phyloP scores from a whole-genome alignment of 2,888 invertebrate species.

The Lasiommata megera region DNA sequence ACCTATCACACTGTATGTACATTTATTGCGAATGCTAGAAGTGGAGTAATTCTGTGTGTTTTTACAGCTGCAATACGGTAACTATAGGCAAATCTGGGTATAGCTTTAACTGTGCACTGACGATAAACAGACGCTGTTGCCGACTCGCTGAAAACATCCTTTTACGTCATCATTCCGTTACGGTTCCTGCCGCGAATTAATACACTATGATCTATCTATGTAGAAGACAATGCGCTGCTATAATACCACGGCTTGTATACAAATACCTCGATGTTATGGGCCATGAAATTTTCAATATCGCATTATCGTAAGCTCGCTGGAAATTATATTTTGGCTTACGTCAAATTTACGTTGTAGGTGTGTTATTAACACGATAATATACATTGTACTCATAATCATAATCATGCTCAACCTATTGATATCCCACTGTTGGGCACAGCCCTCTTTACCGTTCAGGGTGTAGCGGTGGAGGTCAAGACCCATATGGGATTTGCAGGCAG shows the following conservation, averaged over 20 bases:
- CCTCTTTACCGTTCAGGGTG: too few relatives aligned
- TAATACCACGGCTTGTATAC: slow-evolving; percentile 12
- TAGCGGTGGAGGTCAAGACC: too few relatives aligned
- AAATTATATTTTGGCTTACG: slow-evolving; percentile 6
- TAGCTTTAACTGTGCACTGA: slow-evolving; percentile 70
- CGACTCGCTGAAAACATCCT: slow-evolving; percentile 79
- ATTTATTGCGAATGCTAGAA: slow-evolving; percentile 55
- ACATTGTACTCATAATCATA: neutral
- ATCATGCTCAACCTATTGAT: neutral
- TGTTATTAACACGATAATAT: neutral
- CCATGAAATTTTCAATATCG: slow-evolving; percentile 21
- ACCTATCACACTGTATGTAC: slow-evolving; percentile 52
- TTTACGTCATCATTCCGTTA: slow-evolving; percentile 76
- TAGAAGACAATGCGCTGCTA: slow-evolving; percentile 17
- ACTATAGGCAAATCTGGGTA: slow-evolving; percentile 62
- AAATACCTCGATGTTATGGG: slow-evolving; percentile 14
- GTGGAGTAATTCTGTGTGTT: slow-evolving; percentile 66
- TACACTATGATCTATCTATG: slow-evolving; percentile 12
- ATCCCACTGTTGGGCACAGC: too few relatives aligned
- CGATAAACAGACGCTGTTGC: slow-evolving; percentile 78
- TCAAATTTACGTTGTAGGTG: slow-evolving; percentile 2
- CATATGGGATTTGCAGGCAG: too few relatives aligned
- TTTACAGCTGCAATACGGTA: slow-evolving; percentile 75
- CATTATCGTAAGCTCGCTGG: slow-evolving; percentile 8
- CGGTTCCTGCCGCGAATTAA: slow-evolving; percentile 53